A percentile compares a stretch with the other conserved stretches of the same genome.
Conservation (phyloP, 2,113 vertebrate species). For the Dendropsophus ebraccatus region DNA sequence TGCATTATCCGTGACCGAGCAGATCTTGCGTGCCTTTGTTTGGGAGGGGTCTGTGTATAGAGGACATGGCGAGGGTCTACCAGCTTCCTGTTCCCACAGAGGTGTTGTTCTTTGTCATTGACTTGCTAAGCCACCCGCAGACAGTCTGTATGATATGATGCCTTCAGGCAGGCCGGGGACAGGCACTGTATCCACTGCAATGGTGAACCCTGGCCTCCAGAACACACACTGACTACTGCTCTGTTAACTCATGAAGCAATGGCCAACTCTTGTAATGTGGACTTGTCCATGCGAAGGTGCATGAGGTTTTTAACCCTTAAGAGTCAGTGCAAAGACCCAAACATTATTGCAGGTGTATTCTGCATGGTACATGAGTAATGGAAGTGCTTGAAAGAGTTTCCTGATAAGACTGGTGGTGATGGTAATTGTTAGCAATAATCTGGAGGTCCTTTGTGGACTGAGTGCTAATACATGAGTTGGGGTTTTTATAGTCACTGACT, state of each 20-base stretch:
- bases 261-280: neutral
- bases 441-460: too few relatives aligned
- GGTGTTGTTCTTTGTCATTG: constrained; percentile 54
- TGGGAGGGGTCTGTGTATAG: constrained; percentile 14
- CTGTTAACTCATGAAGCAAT: neutral
- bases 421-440: too few relatives aligned
- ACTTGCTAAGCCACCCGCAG: constrained; percentile 48
- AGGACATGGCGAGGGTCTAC: neutral
- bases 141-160: constrained; percentile 44
- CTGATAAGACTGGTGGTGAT: too few relatives aligned
- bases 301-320: neutral
- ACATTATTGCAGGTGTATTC: too few relatives aligned
- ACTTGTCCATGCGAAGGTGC: neutral
- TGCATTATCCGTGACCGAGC: constrained; percentile 28
- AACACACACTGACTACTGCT: constrained; percentile 4
- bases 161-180: constrained; percentile 26
- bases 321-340: neutral
- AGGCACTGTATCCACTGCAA: constrained; percentile 21
- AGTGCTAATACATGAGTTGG: too few relatives aligned
- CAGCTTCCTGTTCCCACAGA: constrained; percentile 54
- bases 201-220: neutral
- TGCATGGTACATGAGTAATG: too few relatives aligned
- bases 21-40: neutral
- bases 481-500: too few relatives aligned
- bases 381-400: too few relatives aligned